Evolutionary conservation across 2,888 invertebrate species (phyloP), one percentile per base, ranked within the genome.

Genomic region (Drosophila meridionalis): DNA sequence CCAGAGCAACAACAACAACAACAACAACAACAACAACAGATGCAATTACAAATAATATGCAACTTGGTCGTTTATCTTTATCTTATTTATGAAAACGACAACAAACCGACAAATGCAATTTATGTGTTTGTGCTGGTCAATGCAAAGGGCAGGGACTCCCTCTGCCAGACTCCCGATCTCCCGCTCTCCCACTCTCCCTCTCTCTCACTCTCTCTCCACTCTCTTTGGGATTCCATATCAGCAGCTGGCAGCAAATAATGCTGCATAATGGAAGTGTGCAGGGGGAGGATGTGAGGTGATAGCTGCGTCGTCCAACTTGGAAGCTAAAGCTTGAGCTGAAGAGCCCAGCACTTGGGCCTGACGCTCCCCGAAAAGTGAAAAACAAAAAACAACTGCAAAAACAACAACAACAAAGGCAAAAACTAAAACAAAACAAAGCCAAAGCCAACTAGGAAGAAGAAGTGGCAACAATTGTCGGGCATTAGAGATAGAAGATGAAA

Each of bases 1-100:
- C 20, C 20, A 20, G 20, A 20, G 20, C 71, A 58, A 50, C 61
- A 61, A 43, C 71, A 60, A 47, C 63, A 74, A 47, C 71, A 65
- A 14, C 69, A 72, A 55, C 63, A 76, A 50, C 66, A 76, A 70
- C 80, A 78, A 81, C 79, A 88, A 82, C 81, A 86, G 90, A 91
- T 91, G 91, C 91, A 91, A 91, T 91, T 91, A 91, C 92, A 91
- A 91, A 91, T 92, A 91, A 91, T 91, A 91, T 91, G 92, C 90
- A 89, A 91, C 87, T 90, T 90, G 91, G 89, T 89, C 92, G 91
- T 91, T 91, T 92, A 91, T 91, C 91, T 90, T 89, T 87, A 81
- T 86, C 81, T 85, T 90, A 91, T 91, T 92, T 91, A 92, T 91
- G 92, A 90, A 90, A 91, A 91, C 90, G 91, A 92, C 92, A 92